Conservation (phyloP, 2,113 vertebrate species). For the Upupa epops region DNA sequence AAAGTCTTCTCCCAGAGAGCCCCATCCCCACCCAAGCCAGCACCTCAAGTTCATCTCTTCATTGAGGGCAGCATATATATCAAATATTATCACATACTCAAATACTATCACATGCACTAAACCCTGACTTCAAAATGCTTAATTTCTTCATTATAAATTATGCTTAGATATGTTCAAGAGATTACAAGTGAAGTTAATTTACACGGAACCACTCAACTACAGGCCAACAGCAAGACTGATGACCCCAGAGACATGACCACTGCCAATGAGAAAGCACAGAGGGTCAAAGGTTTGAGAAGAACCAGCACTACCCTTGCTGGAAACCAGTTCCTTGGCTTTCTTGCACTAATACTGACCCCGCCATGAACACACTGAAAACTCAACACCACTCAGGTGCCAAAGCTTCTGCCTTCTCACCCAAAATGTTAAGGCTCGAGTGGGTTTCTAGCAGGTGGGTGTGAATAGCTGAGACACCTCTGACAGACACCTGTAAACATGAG, state of each 20-base stretch:
- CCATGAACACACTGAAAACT: background rate
- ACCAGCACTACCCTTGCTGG: rapidly evolving
- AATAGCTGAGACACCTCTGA: background rate
- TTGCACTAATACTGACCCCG: background rate
- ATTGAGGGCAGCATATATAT: background rate
- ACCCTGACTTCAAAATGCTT: background rate
- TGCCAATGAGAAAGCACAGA: background rate
- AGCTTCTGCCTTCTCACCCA: background rate
- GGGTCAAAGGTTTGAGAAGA: background rate
- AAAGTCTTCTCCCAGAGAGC: background rate
- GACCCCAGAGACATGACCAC: background rate
- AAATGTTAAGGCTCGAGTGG: rapidly evolving
- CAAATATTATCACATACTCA: no score
- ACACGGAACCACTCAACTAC: background rate
- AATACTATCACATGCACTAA: background rate
- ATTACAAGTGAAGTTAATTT: background rate
- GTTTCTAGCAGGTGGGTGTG: background rate
- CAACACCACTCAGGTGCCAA: background rate
- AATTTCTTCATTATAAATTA: background rate
- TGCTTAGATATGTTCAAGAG: background rate
- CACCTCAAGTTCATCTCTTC: background rate
- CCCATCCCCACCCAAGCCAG: background rate
- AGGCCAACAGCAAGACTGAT: background rate
- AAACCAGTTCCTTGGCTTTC: background rate
- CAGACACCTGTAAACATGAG: rapidly evolving